Percentiles rank a stretch among this genome's conserved stretches.
Conservation (phyloP, 2,797 vertebrate species). For the Chaunax sp. region DNA sequence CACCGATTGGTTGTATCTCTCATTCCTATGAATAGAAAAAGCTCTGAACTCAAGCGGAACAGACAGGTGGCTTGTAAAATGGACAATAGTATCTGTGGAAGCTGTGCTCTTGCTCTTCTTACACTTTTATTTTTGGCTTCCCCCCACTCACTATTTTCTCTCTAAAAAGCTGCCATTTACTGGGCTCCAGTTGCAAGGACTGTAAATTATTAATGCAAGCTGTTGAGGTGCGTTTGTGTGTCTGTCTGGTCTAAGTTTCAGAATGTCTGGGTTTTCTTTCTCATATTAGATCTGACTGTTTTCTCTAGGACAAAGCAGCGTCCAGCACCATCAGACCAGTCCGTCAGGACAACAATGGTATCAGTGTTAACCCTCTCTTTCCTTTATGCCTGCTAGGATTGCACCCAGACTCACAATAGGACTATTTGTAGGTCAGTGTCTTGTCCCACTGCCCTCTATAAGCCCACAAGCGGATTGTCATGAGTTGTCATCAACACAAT, state of each 20-base stretch:
- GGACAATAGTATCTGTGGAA: constrained; percentile 4
- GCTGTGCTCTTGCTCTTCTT: constrained; percentile 15
- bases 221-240: constrained; percentile 33
- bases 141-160: not conserved
- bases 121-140: constrained; percentile 48
- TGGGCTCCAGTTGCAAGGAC: constrained; percentile 39
- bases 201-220: constrained; percentile 64
- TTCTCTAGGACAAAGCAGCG: constrained; percentile 55
- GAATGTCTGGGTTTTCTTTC: constrained; percentile 10
- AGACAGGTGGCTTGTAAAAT: constrained; percentile 25
- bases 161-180: constrained; percentile 41
- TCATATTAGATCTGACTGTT: constrained; percentile 29
- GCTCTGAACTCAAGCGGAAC: constrained; percentile 16
- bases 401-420: constrained; percentile 46
- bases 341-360: constrained; percentile 55
- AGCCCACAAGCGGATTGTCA: constrained; percentile 39
- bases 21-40: not conserved
- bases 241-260: constrained; percentile 29
- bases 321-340: constrained; percentile 56
- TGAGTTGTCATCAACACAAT: constrained; percentile 46
- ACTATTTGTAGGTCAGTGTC: constrained; percentile 66
- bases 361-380: constrained; percentile 68
- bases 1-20: not conserved
- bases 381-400: constrained; percentile 17
- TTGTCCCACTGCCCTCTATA: constrained; percentile 63